Evolutionary conservation across 2,113 vertebrate genomes (phyloP), one percentile per base, ranked within the genome.

Genomic region (Nesogale talazaci): DNA sequence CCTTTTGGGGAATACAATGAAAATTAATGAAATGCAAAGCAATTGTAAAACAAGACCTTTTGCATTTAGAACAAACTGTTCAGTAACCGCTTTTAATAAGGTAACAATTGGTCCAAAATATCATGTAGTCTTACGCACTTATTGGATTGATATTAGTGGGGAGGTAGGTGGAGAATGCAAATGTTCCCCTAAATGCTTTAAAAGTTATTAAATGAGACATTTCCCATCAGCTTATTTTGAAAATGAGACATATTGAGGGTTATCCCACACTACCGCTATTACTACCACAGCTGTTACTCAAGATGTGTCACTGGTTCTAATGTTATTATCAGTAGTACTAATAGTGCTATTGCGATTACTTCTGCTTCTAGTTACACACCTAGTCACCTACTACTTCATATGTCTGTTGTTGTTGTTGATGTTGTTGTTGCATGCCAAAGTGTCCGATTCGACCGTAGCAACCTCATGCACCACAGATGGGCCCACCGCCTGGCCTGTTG

Each of bases 11-110:
- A 88, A 93, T 46, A 80, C 88, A 90, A 91, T 91, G 76, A 92
- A 93, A 94, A 89, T 74, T 90, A 88, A 88, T 90, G 82, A 93
- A 83, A 82, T 88, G 65, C n/a, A 80, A 52, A 95, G 34, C 12
- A 76, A 70, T 76, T 83, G 52, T 86, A 72, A 85, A 88, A 82
- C 29, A 90, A 38, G 46, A 86, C 65, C 79, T 93, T 91, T 63
- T 83, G 3, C 22, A 77, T 88, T 78, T 90, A 40, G 56, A 93
- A 29, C n/a, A 93, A 95, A 65, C 5, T 84, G 42, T 75, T 52
- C 31, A 38, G 61, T 82, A 93, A 6, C 17, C 84, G 15, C 46
- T 81, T 89, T 91, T 90, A 87, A 87, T 88, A 93, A 70, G 31
- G 52, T 82, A 52, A 52, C 46, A 12, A 31, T 85, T 25, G 31